phyloP scores from a whole-genome alignment of 2,797 vertebrate genomes.

The Carapus acus region DNA sequence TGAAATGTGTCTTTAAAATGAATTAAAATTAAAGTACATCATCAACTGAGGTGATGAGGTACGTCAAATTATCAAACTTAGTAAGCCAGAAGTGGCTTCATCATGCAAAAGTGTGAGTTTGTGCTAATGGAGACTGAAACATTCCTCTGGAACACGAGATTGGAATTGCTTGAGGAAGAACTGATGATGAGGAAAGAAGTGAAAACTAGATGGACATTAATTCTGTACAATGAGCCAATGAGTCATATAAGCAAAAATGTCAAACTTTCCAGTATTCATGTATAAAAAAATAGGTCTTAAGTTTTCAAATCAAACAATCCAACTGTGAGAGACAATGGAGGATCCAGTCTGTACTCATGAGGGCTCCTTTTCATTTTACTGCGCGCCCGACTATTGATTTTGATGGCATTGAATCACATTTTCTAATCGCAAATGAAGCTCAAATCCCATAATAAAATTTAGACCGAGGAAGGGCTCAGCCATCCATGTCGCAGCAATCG shows the following conservation, averaged over 20 bases:
- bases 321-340: conserved; percentile 24
- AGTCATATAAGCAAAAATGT: conserved; percentile 3
- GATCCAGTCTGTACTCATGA: conserved; percentile 18
- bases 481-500: conserved; percentile 15
- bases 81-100: conserved; percentile 22
- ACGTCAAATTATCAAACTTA: conserved; percentile 41
- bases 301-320: conserved; percentile 26
- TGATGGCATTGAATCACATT: conserved; percentile 42
- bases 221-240: conserved; percentile 8
- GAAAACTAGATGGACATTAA: conserved; percentile 12
- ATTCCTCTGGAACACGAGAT: conserved; percentile 30
- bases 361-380: conserved; percentile 19
- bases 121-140: conserved; percentile 28
- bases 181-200: conserved; percentile 10
- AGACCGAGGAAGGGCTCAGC: conserved; percentile 29
- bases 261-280: conserved; percentile 5
- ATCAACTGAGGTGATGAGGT: conserved; percentile 34
- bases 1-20: conserved; percentile 48
- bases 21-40: conserved; percentile 53
- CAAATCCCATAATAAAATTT: conserved; percentile 37
- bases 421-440: conserved; percentile 26
- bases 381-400: conserved; percentile 32
- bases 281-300: conserved; percentile 10
- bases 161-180: conserved; percentile 25
- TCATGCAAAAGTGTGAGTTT: conserved; percentile 22